Percentiles rank a stretch among this genome's conserved stretches.
These are phyloP conservation scores for Achatina immaculata DNA, from an alignment of 1,140 invertebrate genomes.

Conservation along the genomic window DNA sequence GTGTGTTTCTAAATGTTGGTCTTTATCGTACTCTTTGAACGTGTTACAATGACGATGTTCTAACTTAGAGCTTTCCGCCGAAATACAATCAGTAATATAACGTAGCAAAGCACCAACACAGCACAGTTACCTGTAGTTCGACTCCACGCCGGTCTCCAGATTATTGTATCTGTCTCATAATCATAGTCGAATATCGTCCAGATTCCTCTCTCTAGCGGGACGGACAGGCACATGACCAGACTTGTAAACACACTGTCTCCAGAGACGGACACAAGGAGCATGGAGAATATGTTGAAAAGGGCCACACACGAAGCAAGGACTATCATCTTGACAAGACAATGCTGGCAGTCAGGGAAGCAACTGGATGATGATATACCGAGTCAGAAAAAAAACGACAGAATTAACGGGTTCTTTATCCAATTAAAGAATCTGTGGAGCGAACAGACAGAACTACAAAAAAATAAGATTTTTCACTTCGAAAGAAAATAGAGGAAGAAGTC, in stretches of 20 bases:
- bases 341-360: conserved; percentile 19
- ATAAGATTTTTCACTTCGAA: no score
- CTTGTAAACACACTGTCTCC: conserved; percentile 17
- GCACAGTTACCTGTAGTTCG: conserved; percentile 8
- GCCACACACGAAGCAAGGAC: neutral
- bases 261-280: conserved; percentile 23
- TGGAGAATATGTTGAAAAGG: conserved; percentile 8
- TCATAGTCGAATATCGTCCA: conserved; percentile 32
- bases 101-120: no score
- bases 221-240: neutral
- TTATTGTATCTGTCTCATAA: conserved; percentile 9
- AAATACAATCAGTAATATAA: no score
- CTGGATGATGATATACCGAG: neutral
- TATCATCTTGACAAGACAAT: conserved; percentile 8
- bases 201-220: conserved; percentile 9
- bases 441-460: no score
- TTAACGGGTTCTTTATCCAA: no score
- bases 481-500: no score
- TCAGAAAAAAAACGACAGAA: no score
- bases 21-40: no score
- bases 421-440: no score
- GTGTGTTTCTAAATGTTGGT: no score
- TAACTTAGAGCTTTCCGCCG: no score
- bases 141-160: conserved; percentile 9
- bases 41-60: no score